Evolutionary conservation across 2,888 invertebrate species (phyloP), one percentile per base, ranked within the genome.

Genomic region (Volucella zonaria): DNA sequence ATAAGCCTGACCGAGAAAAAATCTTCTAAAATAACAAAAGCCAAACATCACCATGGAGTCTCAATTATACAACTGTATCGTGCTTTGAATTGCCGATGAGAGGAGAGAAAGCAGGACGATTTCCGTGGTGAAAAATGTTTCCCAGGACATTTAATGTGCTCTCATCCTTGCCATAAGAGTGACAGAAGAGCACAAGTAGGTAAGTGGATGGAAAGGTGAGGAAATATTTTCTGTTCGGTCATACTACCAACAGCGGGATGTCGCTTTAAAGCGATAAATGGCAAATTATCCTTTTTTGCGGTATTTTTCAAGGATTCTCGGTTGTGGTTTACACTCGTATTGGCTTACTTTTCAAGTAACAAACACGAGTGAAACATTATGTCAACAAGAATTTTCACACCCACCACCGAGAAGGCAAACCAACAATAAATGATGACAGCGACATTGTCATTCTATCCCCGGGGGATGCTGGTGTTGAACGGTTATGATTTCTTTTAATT

Each of bases 91-190:
- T 75, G 70, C 83, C 49, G 47, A 82, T 78, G 68, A 74, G 62
- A 51, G 56, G 49, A 47, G 42, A 67, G 67, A 73, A 73, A 71
- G 59, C 67, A 66, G 73, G 64, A 75, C 54, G 45, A 62, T 40
- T 62, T 74, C 56, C 47, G 23, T 38, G 14, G 76, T 87, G 89
- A 90, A 88, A 90, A 90, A 90, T 91, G 90, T 90, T 89, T 91
- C 90, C 90, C 91, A 88, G 87, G 88, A 89, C 89, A 89, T 88
- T 88, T 88, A 73, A 66, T 51, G 52, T 74, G 61, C 73, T 45
- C 59, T 59, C 61, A 15, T 62, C 15, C 8, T 54, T 45, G 49
- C 31, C 6, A 61, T 61, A 43, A 12, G 43, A 58, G 64, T 51
- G 64, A 68, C 78, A 68, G 49, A 59, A 18, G 51, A 68, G 47